Conservation (phyloP, 2,113 vertebrate genomes). For the Alligator sinensis region DNA sequence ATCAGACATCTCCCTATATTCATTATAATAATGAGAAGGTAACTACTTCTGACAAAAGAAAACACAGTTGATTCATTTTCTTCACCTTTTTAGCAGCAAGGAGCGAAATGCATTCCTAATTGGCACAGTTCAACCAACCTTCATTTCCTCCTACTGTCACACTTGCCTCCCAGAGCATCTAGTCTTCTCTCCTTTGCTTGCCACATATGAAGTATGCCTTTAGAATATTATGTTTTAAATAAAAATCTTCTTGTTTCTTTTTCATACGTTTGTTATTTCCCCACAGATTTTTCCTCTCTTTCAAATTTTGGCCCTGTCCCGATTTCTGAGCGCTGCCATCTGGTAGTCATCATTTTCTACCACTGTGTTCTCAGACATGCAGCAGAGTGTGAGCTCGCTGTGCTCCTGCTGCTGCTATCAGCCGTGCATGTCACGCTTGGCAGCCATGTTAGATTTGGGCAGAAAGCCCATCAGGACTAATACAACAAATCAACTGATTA, state of each 20-base stretch:
- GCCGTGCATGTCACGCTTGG: background rate
- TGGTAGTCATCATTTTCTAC: background rate
- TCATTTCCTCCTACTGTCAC: background rate
- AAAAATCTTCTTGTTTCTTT: background rate
- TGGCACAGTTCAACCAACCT: background rate
- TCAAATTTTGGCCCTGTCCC: background rate
- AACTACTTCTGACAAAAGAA: background rate
- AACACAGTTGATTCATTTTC: background rate
- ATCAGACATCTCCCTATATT: background rate
- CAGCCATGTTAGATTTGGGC: background rate
- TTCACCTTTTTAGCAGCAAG: background rate
- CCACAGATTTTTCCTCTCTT: background rate
- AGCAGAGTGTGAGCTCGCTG: background rate
- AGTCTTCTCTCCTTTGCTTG: background rate
- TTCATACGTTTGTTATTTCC: background rate
- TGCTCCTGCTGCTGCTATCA: background rate
- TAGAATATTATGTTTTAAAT: background rate
- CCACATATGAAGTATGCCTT: background rate
- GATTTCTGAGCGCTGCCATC: background rate
- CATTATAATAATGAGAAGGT: background rate
- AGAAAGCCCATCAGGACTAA: background rate
- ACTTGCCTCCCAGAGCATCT: background rate
- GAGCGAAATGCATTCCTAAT: background rate
- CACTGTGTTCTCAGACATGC: background rate
- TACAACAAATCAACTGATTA: background rate